Evolutionary conservation across 2,113 vertebrate genomes (phyloP).

Genomic region (Aythya baeri): DNA sequence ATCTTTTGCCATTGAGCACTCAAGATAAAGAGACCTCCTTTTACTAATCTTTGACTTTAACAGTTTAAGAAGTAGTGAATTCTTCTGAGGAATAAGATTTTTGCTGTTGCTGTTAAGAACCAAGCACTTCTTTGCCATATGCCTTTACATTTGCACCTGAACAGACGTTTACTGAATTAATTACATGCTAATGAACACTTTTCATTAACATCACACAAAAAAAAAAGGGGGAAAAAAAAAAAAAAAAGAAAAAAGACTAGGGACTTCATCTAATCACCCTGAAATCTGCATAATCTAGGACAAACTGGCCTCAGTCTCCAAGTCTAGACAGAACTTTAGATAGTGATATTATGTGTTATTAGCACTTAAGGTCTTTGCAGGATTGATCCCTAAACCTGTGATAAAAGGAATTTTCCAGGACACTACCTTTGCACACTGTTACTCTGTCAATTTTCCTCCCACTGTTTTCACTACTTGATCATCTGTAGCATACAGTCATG

Average conservation of each 20-base stretch:
- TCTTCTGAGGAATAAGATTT: neutral
- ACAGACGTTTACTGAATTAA: neutral
- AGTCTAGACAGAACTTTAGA: slow-evolving; percentile 7
- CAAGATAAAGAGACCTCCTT: neutral
- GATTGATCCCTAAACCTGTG: neutral
- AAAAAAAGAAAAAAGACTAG: neutral
- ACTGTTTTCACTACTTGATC: neutral
- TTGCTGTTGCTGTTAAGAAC: neutral
- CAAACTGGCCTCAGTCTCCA: neutral
- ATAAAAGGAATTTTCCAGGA: neutral
- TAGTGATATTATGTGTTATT: neutral
- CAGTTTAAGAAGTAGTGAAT: neutral
- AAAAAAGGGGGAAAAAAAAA: no score
- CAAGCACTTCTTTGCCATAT: neutral
- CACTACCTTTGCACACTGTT: neutral
- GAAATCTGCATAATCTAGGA: slow-evolving; percentile 15
- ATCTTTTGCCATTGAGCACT: neutral
- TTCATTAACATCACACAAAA: neutral
- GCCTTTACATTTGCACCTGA: neutral
- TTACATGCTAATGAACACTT: neutral
- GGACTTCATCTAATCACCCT: slow-evolving; percentile 3
- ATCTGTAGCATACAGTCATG: neutral
- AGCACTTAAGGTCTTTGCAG: slow-evolving; percentile 11
- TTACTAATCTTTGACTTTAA: neutral
- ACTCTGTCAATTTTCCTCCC: neutral